Percentiles rank a stretch among this genome's conserved stretches.
These are phyloP conservation scores for Chlorospingus semifuscus DNA, from an alignment of 2,797 vertebrate genomes.

Conservation along the genomic window DNA sequence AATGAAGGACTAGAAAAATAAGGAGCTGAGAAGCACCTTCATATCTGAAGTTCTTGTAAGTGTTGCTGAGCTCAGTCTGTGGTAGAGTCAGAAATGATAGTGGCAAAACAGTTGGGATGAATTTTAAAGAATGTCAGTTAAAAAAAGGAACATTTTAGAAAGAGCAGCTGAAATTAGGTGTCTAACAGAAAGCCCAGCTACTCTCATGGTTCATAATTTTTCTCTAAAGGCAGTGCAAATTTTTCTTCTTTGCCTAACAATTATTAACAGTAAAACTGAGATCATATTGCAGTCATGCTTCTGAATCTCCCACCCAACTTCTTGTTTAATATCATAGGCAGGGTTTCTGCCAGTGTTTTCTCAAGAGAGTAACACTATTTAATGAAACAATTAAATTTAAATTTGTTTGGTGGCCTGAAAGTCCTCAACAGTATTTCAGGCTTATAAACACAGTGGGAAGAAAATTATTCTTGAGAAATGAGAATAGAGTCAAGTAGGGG, in stretches of 20 bases:
- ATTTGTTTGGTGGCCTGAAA: constrained; percentile 47
- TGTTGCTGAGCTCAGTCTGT: not conserved
- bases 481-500: not conserved
- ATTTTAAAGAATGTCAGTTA: not conserved
- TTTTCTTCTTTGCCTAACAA: not conserved
- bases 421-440: constrained; percentile 38
- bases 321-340: constrained; percentile 23
- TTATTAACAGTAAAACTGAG: not conserved
- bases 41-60: not conserved
- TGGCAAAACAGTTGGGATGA: not conserved
- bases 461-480: constrained; percentile 32
- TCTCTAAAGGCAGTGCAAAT: not conserved
- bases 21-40: not conserved
- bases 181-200: not conserved
- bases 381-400: constrained; percentile 53
- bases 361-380: constrained; percentile 7
- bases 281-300: not conserved
- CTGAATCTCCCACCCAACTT: not conserved
- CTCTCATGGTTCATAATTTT: not conserved
- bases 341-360: not conserved
- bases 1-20: not conserved
- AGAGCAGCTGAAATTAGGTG: not conserved
- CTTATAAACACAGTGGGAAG: not conserved
- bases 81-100: not conserved
- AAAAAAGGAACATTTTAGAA: not conserved